Base-by-base conservation (phyloP, 1,140 invertebrate species). In the Adoxophyes honmai region DNA sequence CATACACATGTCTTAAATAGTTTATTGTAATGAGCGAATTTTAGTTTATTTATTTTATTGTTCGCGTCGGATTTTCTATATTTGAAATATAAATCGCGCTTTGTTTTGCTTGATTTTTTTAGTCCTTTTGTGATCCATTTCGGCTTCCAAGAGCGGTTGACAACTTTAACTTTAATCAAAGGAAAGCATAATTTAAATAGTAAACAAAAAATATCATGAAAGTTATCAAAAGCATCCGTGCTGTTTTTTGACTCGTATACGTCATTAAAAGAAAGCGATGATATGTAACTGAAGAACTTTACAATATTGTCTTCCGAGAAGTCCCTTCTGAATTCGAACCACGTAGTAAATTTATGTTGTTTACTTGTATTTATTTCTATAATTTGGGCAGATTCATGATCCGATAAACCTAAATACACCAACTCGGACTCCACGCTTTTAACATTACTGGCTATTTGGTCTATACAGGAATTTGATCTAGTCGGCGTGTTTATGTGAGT, bases 181-280 rank as follows among this genome's bases (percentile, higher is more conserved):
- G 56, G 56, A 33, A 58, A 58, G 21, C 56, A 52, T 35, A 58
- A 33, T 28, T 58, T 18, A 14, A 38, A 34, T 33, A 58, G 15
- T 5, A 57, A 35, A 14, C 14, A 37, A 4, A 66, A 13, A 10
- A 15, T 44, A 10, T 66, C 54, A 35, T 62, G 39, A 34, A 66
- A 66, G 6, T n/a, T n/a, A 11, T 53, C 15, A 59, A 66, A 66
- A 33, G 57, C 35, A 21, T 51, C 28, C 7, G 11, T 11, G 0
- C 11, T 4, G 6, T 38, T n/a, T n/a, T n/a, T n/a, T n/a, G n/a
- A n/a, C n/a, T n/a, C 8, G 34, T 4, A 36, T 1, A 36, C n/a
- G 8, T 36, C 34, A 9, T 11, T 36, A 36, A 36, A 36, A 1
- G 34, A 36, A 1, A 36, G 34, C 8, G 34, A 3, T 10, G 8